These are phyloP conservation scores for Prinia subflava DNA, from an alignment of 2,113 vertebrate species.

Conservation along the genomic window DNA sequence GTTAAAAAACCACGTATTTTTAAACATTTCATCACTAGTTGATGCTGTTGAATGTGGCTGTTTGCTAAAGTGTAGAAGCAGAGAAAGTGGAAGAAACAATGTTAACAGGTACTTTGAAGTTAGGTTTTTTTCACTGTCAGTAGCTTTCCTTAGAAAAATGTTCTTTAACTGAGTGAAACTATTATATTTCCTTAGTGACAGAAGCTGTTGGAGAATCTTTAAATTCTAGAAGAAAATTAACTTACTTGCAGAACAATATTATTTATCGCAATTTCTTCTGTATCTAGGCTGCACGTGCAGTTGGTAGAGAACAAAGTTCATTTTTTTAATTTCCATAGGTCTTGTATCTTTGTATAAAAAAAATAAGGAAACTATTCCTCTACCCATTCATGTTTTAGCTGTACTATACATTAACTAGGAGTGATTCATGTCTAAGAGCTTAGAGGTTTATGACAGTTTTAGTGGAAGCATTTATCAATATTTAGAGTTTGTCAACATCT, in stretches of 20 bases:
- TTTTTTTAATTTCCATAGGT: not conserved
- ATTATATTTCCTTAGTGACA: not conserved
- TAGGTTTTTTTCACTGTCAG: not conserved
- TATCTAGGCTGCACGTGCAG: not conserved
- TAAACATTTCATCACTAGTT: not conserved
- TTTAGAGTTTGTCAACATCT: not conserved
- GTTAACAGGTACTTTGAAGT: not conserved
- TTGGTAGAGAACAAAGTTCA: not conserved
- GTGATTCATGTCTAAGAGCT: conserved; percentile 21
- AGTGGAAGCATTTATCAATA: conserved; percentile 22
- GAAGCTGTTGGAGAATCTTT: conserved; percentile 41
- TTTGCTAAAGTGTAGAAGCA: conserved; percentile 8
- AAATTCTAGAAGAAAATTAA: conserved; percentile 5
- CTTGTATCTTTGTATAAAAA: not conserved
- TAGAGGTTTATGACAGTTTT: conserved; percentile 24
- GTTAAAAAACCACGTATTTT: rapidly evolving
- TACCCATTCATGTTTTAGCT: conserved; percentile 24
- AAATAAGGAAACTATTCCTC: conserved; percentile 16
- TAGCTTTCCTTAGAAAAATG: not conserved
- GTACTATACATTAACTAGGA: not conserved
- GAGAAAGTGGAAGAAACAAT: not conserved
- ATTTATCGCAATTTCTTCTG: not conserved
- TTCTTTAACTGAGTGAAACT: not conserved
- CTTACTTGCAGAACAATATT: conserved; percentile 4
- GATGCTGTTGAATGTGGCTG: not conserved